Base-by-base conservation (phyloP, 2,888 invertebrate species). In the Lamproptera curius region DNA sequence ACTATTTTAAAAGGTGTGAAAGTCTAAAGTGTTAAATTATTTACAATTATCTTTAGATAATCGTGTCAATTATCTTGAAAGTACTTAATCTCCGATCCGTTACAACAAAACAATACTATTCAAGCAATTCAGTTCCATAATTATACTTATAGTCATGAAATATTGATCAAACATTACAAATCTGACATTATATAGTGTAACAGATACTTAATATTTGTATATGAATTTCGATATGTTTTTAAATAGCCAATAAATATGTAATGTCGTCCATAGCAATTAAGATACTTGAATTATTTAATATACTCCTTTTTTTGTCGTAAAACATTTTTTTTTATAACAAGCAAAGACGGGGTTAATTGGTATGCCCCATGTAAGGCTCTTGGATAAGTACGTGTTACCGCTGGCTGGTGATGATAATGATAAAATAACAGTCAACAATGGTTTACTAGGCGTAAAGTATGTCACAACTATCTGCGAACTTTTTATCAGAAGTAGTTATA, bases 41-140 rank as follows among this genome's bases (percentile, higher is more conserved):
- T 37, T 42, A 47, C 14, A 47, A 42, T 47, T 36, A 47, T 47
- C 14, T 13, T 3, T 28, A 26, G 9, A 41, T 17, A 17, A 46
- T 41, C 41, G 31, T 31, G 26, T 17, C 46, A 20, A 37, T 37
- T 42, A 41, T 36, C 31, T 42, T 20, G 31, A 20, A 42, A 40
- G 40, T 47, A 37, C 28, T 31, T 36, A 16, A 9, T 16, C n/a
- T 9, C 26, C 20, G 16, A 28, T 31, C 36, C 28, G 35, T 46
- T 46, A 41, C 36, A 40, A 46, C 35, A 41, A 46, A 5, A 8
- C n/a, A 38, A 8, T 16, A 10, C 26, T 35, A 46, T 35, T 10
- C 17, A 38, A 5, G 14, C 16, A 26, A 16, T 34, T 39, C 23
- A 11, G 15, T 26, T 41, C 9, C 17, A 34, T 41, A 20, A 34